Conservation (phyloP, 2,888 invertebrate species). For the Eurytoma californica region DNA sequence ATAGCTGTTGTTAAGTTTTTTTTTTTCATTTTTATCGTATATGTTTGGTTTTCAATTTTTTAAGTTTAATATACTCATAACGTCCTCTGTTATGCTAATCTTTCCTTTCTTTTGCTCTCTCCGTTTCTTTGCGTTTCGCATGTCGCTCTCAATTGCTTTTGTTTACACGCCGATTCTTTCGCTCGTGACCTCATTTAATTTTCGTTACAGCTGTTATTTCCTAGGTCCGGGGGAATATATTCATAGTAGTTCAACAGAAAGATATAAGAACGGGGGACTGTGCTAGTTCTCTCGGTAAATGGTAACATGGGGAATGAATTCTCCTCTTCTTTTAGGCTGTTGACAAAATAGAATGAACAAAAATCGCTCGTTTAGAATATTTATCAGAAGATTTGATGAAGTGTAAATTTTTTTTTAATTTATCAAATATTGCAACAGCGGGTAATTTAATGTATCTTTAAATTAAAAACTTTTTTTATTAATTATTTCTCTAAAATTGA, state of each 20-base stretch:
- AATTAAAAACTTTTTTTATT: neutral
- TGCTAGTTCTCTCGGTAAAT: slow-evolving; percentile 70
- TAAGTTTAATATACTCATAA: slow-evolving; percentile 11
- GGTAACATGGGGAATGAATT: slow-evolving; percentile 70
- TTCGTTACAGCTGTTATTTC: slow-evolving; percentile 16
- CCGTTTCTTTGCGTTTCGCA: neutral
- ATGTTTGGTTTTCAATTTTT: neutral
- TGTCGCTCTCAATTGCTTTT: neutral
- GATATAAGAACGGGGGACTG: slow-evolving; percentile 53
- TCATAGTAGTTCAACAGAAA: slow-evolving; percentile 53
- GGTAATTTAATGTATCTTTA: neutral
- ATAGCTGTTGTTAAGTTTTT: slow-evolving; percentile 32
- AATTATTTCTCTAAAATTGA: neutral
- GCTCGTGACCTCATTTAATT: slow-evolving; percentile 34
- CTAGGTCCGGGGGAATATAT: slow-evolving; percentile 42
- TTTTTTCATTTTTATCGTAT: slow-evolving; percentile 24
- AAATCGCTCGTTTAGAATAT: slow-evolving; percentile 67
- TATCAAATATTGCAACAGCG: neutral
- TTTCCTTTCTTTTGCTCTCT: slow-evolving; percentile 19
- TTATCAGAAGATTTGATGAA: slow-evolving; percentile 47
- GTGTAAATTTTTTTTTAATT: slow-evolving; percentile 21
- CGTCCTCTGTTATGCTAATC: neutral
- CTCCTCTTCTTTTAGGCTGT: slow-evolving; percentile 81
- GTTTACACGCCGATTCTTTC: neutral
- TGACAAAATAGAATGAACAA: slow-evolving; percentile 75